A percentile compares a stretch with the other conserved stretches of the same genome.
These are phyloP conservation scores for Athene noctua DNA, from an alignment of 2,113 vertebrate species.

Conservation along the genomic window DNA sequence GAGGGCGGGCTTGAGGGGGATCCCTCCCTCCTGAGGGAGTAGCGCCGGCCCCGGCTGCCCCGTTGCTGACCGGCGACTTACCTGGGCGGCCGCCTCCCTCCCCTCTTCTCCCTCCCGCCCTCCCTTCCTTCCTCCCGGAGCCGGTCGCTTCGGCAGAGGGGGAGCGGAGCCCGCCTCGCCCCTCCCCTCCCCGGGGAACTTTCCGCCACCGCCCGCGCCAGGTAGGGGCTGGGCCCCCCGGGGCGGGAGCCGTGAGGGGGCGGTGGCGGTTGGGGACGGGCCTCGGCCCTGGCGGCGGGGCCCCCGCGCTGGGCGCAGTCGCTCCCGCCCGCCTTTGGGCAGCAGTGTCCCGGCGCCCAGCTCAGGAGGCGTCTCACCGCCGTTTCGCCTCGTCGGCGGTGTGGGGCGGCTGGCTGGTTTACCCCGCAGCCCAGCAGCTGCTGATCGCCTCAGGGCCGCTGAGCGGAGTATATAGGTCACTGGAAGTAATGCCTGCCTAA, in stretches of 20 bases:
- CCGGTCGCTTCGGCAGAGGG: neutral
- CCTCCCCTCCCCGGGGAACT: neutral
- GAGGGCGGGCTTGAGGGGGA: neutral
- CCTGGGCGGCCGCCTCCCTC: neutral
- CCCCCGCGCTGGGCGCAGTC: neutral
- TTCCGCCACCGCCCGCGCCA: neutral
- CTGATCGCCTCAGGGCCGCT: neutral
- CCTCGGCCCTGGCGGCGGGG: neutral
- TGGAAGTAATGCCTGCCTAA: constrained; percentile 73
- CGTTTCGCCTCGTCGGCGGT: neutral
- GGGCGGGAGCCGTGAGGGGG: neutral
- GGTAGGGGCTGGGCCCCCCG: neutral
- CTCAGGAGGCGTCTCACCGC: neutral
- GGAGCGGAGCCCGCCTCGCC: neutral
- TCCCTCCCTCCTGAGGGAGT: neutral
- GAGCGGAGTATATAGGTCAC: constrained; percentile 74
- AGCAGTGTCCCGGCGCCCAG: neutral
- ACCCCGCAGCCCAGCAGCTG: neutral
- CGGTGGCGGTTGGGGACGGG: neutral
- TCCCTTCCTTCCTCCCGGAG: neutral
- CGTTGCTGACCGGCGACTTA: neutral
- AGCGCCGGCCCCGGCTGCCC: neutral
- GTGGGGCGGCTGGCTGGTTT: neutral
- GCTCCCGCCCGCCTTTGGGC: neutral
- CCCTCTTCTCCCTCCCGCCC: neutral